phyloP scores from a whole-genome alignment of 2,888 invertebrate species.

The Gymnosoma rotundatum region DNA sequence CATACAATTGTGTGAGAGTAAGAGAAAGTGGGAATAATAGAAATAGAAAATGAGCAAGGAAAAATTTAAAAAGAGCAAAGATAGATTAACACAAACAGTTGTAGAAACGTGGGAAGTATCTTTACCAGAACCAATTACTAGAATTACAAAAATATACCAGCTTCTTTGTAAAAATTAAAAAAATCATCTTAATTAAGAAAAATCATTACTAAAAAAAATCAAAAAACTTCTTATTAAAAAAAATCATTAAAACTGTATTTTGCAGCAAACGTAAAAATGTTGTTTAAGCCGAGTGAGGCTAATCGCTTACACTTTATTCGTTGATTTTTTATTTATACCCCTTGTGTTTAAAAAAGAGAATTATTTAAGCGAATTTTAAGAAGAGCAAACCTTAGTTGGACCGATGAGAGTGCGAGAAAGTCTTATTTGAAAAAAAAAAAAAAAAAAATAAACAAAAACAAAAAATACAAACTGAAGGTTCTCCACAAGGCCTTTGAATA shows the following conservation, averaged over 20 bases:
- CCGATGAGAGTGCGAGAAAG: constrained; percentile 19
- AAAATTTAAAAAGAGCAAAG: background rate
- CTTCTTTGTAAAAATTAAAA: too few relatives aligned
- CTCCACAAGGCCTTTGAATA: constrained; percentile 19
- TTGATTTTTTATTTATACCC: background rate
- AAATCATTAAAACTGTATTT: background rate
- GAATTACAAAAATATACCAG: background rate
- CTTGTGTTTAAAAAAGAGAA: background rate
- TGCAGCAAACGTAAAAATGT: background rate
- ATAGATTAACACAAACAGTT: background rate
- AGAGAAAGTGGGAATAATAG: background rate
- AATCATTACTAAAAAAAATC: too few relatives aligned
- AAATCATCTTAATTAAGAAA: too few relatives aligned
- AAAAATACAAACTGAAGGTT: constrained; percentile 31
- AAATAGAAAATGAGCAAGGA: background rate
- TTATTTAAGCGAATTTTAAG: background rate
- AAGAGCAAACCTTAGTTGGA: background rate
- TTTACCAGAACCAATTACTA: background rate
- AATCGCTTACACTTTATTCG: constrained; percentile 1
- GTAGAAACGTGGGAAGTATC: background rate
- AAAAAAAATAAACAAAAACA: too few relatives aligned
- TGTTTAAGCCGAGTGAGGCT: background rate
- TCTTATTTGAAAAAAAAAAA: background rate
- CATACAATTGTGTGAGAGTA: background rate
- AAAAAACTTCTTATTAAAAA: too few relatives aligned